A percentile compares a stretch with the other conserved stretches of the same genome.
Evolutionary conservation across 2,797 vertebrate genomes (phyloP).

Genomic region (Gymnocypris eckloni): DNA sequence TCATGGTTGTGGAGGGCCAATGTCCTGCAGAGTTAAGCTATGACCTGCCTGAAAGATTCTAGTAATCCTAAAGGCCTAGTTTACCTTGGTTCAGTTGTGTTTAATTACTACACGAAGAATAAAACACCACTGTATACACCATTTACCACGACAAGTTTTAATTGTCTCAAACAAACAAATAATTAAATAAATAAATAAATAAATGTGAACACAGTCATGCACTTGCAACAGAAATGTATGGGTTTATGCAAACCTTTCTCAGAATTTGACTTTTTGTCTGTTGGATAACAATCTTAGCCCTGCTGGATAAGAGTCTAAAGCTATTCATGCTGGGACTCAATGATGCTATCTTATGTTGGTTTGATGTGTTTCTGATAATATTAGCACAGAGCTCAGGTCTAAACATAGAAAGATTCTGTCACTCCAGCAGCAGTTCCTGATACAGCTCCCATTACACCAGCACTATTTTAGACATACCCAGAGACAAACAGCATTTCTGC

Average conservation of each 20-base stretch:
- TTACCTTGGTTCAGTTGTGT: not conserved
- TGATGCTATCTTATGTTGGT: conserved; percentile 22
- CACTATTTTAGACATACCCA: conserved; percentile 51
- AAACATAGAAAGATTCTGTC: conserved; percentile 38
- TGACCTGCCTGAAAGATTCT: not conserved
- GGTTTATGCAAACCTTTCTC: not conserved
- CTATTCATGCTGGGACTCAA: not conserved
- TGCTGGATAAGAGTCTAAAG: not conserved
- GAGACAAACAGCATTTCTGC: conserved; percentile 36
- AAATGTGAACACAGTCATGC: not conserved
- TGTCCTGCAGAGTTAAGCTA: not conserved
- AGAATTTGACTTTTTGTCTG: not conserved
- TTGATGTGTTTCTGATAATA: conserved; percentile 41
- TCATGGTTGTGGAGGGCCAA: not conserved
- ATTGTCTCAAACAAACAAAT: not conserved
- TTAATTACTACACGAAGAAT: not conserved
- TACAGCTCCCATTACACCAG: conserved; percentile 56
- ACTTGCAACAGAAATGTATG: not conserved
- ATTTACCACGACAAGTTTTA: not conserved
- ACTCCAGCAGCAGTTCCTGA: conserved; percentile 43
- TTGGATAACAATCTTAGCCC: not conserved
- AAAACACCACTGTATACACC: not conserved
- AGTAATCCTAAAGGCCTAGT: not conserved
- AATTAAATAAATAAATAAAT: not conserved
- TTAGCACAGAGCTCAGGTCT: conserved; percentile 34